Base-by-base conservation (phyloP, 2,797 vertebrate species). In the Cynodonichthys magdalenae region DNA sequence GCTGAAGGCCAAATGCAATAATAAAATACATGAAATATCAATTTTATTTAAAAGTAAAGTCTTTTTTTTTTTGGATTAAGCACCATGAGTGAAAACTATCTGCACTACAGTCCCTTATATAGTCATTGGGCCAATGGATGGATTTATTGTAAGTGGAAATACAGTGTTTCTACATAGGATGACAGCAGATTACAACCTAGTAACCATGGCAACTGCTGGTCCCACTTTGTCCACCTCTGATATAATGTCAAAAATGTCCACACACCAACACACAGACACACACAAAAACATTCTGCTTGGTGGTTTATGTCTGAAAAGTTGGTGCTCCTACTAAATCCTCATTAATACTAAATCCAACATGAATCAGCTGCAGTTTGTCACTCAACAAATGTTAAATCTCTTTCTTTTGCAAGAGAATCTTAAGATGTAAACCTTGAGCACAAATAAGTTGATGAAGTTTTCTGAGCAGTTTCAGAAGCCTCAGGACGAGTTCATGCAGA, bases 291-390 rank as follows among this genome's bases (percentile, higher is more conserved):
- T n/a, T 66, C 53, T 62, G 69, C 81, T 77, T 56, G 71, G 50
- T 53, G 63, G 57, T 71, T 79, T 66, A 64, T 57, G 73, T 73
- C 66, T 59, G 66, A 42, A 15, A 53, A 66, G 62, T 48, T 54
- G 24, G 72, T 62, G 70, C 74, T 63, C 59, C 69, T 2, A 24
- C 24, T 88, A 78, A 84, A 82, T 86, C 80, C 75, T 80, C 71
- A 73, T 87, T 82, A 85, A 70, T 70, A 74, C 31, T 55, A 70
- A 82, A 76, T 77, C 75, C 69, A 74, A 76, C 42, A 47, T 56
- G 63, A 81, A 82, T 86, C 75, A 80, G 85, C 70, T 67, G 73
- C 72, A 74, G 72, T 81, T 77, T 64, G 75, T 78, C 79, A 74
- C 6, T 36, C 58, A 12, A 11, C 12, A 14, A 39, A 49, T 18